phyloP scores from a whole-genome alignment of 2,797 vertebrate genomes.

The Clarias fuscus region DNA sequence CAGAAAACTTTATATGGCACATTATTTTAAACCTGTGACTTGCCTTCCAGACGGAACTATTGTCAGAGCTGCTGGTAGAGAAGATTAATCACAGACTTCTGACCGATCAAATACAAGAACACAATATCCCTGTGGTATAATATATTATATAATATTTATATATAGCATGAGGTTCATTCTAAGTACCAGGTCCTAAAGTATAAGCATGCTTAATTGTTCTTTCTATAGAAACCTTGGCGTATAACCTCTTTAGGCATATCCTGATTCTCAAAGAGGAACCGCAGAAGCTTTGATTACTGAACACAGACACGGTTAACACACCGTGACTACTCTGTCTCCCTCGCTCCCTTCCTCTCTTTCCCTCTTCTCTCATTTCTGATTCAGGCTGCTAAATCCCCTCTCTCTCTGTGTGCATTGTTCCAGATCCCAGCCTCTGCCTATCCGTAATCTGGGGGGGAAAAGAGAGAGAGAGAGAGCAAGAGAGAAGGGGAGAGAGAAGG shows the following conservation, averaged over 20 bases:
- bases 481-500: neutral
- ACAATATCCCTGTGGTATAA: neutral
- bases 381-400: conserved; percentile 45
- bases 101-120: neutral
- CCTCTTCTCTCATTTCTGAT: conserved; percentile 53
- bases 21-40: neutral
- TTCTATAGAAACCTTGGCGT: neutral
- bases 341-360: conserved; percentile 1
- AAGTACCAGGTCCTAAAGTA: neutral
- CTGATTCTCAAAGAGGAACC: conserved; percentile 62
- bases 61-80: neutral
- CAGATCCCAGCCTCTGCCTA: conserved; percentile 32
- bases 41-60: neutral
- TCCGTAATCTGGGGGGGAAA: conserved; percentile 61
- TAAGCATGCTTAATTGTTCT: neutral
- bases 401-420: conserved; percentile 63
- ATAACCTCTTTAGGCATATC: conserved; percentile 45
- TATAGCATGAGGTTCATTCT: neutral
- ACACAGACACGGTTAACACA: conserved; percentile 68
- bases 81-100: neutral
- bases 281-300: conserved; percentile 69
- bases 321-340: conserved; percentile 57
- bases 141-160: too few species aligned
- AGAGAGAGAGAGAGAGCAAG: neutral
- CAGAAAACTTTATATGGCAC: neutral